Evolutionary conservation across 2,113 vertebrate genomes (phyloP), one percentile per base, ranked within the genome.

Genomic region (Holacanthus passer): DNA sequence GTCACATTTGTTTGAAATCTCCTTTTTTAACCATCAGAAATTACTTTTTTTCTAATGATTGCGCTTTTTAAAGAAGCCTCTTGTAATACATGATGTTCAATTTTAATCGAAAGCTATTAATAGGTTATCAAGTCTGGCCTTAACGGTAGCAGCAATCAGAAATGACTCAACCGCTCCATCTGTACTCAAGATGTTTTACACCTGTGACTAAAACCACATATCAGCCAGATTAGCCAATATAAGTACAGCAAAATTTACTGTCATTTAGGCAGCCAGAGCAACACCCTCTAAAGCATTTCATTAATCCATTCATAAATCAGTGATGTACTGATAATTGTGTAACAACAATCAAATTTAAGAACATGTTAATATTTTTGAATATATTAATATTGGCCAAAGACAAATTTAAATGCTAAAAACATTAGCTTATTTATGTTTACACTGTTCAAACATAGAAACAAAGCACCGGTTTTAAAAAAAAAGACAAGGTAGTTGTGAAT

Each of bases 111-210:
- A 69, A 64, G 31, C 13, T n/a, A n/a, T 67, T 32, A 62, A 71
- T 58, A n/a, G 6, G 4, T 67, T 27, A 27, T n/a, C 67, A 43
- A 67, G 35, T 31, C 24, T 43, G 45, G 13, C 29, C 45, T 55
- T 32, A 20, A 6, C 3, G 9, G 50, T 65, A 10, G 4, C 24
- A 67, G 69, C 19, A 8, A 73, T 24, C 48, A 56, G 52, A 47
- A 73, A 64, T 0, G 19, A 45, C 55, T 32, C 32, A 17, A 52
- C 27, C 32, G 8, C 48, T 87, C 63, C 45, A 79, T 67, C 53
- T 80, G 76, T 72, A 53, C 31, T 43, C 45, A 31, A 27, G 64
- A 56, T 58, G 70, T 64, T 78, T 39, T 39, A 39, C 12, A 27
- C 7, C 31, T 2, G 4, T 74, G 70, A 72, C 48, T 17, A 67